Percentiles rank a stretch among this genome's conserved stretches.
phyloP scores from a whole-genome alignment of 2,888 invertebrate genomes.

The Hofmannophila pseudospretella region DNA sequence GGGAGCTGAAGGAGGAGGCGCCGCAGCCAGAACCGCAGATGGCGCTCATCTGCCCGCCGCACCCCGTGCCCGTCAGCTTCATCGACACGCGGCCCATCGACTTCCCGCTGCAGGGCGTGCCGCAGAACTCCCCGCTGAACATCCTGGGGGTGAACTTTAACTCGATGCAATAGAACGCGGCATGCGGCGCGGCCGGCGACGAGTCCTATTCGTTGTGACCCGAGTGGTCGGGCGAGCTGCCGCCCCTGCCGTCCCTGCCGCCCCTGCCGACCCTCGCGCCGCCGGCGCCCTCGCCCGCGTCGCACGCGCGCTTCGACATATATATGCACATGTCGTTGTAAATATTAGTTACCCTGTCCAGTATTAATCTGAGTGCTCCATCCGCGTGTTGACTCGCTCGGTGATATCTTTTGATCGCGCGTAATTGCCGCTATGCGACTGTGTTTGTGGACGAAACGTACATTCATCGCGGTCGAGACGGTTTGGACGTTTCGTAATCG shows the following conservation, averaged over 20 bases:
- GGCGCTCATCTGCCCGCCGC: constrained; percentile 80
- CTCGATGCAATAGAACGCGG: constrained; percentile 82
- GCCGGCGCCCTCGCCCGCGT: not conserved
- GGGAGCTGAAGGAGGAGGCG: constrained; percentile 66
- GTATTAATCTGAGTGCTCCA: not conserved
- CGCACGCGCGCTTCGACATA: constrained; percentile 27
- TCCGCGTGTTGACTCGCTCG: too few species aligned
- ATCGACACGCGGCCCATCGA: constrained; percentile 85
- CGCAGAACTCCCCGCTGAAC: constrained; percentile 81
- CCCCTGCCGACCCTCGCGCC: constrained; percentile 20
- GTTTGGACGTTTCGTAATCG: too few species aligned
- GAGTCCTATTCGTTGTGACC: constrained; percentile 60
- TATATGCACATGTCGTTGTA: constrained; percentile 35
- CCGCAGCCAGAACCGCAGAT: constrained; percentile 52
- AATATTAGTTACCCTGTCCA: constrained; percentile 7
- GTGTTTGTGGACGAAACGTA: too few species aligned
- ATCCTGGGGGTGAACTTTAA: constrained; percentile 87
- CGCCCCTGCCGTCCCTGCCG: constrained; percentile 15
- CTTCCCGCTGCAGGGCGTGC: constrained; percentile 81
- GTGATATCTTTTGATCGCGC: too few species aligned
- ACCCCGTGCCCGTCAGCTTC: constrained; percentile 83
- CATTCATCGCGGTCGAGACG: too few species aligned
- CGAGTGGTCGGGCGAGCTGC: constrained; percentile 50
- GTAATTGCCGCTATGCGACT: too few species aligned
- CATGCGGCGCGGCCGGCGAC: constrained; percentile 43